phyloP scores from a whole-genome alignment of 1,140 invertebrate species.

The Tetranychus cinnabarinus region DNA sequence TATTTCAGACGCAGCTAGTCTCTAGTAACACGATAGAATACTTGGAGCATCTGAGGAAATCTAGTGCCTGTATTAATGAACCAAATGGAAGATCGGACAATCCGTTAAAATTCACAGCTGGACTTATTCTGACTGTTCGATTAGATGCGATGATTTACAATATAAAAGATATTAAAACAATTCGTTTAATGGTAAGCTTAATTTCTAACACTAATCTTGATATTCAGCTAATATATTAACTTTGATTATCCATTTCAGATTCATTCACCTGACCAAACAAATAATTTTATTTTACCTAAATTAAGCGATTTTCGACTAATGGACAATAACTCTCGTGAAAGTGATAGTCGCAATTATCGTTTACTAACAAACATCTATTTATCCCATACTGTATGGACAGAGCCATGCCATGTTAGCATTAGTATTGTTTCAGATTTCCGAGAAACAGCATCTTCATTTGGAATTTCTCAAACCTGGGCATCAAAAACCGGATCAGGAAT shows the following conservation, averaged over 20 bases:
- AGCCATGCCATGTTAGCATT: conserved; percentile 64
- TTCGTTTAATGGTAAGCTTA: conserved; percentile 43
- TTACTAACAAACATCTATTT: conserved; percentile 59
- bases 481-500: conserved; percentile 17
- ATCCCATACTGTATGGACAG: conserved; percentile 49
- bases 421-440: conserved; percentile 52
- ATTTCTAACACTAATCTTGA: conserved; percentile 1
- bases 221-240: neutral
- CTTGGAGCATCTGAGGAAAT: conserved; percentile 17
- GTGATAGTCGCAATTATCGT: conserved; percentile 31
- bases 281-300: conserved; percentile 51
- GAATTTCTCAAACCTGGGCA: conserved; percentile 20
- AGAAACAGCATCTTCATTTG: conserved; percentile 27
- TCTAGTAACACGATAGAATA: conserved; percentile 4
- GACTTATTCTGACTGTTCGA: conserved; percentile 56
- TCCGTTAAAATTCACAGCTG: conserved; percentile 75
- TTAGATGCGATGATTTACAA: conserved; percentile 63
- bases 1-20: conserved; percentile 2
- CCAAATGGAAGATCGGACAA: conserved; percentile 56
- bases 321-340: conserved; percentile 4
- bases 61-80: conserved; percentile 54
- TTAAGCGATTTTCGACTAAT: conserved; percentile 26
- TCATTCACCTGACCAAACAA: conserved; percentile 72
- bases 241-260: conserved; percentile 16
- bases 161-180: conserved; percentile 38